A percentile compares a stretch with the other conserved stretches of the same genome.
These are phyloP conservation scores for Actias luna DNA, from an alignment of 2,888 invertebrate genomes.

Conservation along the genomic window DNA sequence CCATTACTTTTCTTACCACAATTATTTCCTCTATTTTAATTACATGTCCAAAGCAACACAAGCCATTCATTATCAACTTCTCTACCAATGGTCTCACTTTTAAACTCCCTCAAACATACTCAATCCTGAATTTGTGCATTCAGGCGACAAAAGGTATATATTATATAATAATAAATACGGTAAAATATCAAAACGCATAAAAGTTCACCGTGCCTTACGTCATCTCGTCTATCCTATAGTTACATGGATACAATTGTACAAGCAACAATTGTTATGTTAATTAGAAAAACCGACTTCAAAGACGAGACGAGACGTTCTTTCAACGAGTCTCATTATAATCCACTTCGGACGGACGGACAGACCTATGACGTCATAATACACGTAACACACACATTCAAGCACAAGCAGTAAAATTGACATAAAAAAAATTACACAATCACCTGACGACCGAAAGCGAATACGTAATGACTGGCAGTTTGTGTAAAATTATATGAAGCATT, in stretches of 20 bases:
- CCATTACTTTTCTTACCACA: no score
- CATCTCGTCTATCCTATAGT: background rate
- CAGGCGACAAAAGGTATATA: background rate
- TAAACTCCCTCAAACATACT: no score
- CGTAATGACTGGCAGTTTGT: background rate
- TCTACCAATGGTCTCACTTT: no score
- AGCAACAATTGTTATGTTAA: slow-evolving; percentile 7
- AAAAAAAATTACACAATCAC: background rate
- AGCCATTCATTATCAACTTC: no score
- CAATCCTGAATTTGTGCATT: no score
- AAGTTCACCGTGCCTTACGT: background rate
- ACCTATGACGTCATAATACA: background rate
- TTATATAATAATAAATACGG: background rate
- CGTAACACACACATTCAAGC: background rate
- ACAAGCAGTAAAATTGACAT: background rate
- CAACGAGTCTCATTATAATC: background rate
- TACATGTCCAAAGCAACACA: no score
- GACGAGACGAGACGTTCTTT: background rate
- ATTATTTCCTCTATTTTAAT: no score
- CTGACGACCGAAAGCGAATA: background rate
- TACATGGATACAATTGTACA: background rate
- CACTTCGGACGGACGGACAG: background rate
- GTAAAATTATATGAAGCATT: background rate
- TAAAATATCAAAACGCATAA: background rate
- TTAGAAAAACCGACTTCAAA: background rate